Percentiles rank a stretch among this genome's conserved stretches.
Evolutionary conservation across 2,888 invertebrate genomes (phyloP).

Genomic region (Erebia epiphron): DNA sequence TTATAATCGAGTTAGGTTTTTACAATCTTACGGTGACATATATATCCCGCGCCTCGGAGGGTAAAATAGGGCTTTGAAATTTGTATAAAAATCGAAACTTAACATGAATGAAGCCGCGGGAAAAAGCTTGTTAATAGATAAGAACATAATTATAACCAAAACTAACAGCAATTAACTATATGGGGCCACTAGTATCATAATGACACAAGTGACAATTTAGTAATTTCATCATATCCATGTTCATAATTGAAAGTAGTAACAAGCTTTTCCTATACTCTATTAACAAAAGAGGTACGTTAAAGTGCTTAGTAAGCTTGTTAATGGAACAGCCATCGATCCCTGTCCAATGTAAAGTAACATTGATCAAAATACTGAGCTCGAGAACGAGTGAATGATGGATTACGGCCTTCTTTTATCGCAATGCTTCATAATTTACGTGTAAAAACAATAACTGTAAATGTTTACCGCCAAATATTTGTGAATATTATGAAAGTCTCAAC

Average conservation of each 20-base stretch:
- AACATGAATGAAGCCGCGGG: too few relatives aligned
- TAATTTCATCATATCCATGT: background rate
- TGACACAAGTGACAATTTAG: background rate
- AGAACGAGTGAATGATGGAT: constrained; percentile 53
- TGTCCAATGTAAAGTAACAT: constrained; percentile 53
- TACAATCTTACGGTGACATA: too few relatives aligned
- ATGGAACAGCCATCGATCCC: constrained; percentile 51
- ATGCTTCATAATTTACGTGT: constrained; percentile 32
- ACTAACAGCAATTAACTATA: background rate
- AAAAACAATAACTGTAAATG: constrained; percentile 25
- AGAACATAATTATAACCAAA: too few relatives aligned
- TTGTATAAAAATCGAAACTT: too few relatives aligned
- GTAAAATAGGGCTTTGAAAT: too few relatives aligned
- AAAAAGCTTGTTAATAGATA: too few relatives aligned
- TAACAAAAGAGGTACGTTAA: constrained; percentile 36
- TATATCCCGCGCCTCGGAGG: too few relatives aligned
- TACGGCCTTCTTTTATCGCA: constrained; percentile 44
- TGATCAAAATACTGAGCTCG: constrained; percentile 54
- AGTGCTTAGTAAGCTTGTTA: constrained; percentile 43
- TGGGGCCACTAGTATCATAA: background rate
- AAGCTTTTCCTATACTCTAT: constrained; percentile 15
- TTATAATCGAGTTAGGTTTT: too few relatives aligned
- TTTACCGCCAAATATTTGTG: constrained; percentile 10
- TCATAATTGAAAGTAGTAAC: constrained; percentile 7
- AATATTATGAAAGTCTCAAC: background rate